phyloP scores from a whole-genome alignment of 1,140 invertebrate species.

The Temnothorax longispinosus region DNA sequence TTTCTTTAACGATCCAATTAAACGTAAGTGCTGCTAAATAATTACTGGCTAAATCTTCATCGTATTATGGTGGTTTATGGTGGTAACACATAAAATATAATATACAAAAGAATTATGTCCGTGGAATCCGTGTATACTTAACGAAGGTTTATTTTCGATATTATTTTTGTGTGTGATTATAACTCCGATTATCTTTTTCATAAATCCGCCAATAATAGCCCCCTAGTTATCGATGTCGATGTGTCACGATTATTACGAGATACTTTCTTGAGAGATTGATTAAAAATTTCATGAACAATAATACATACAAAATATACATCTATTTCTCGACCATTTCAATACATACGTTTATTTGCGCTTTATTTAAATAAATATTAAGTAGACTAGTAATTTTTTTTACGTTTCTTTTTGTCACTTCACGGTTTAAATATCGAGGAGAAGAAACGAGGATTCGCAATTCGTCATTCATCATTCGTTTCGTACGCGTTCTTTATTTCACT shows the following conservation, averaged over 20 bases:
- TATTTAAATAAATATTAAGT: background rate
- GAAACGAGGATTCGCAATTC: background rate
- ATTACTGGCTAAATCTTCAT: background rate
- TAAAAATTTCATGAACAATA: background rate
- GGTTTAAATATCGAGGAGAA: background rate
- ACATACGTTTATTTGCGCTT: background rate
- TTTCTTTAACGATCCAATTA: constrained; percentile 67
- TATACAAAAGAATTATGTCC: background rate
- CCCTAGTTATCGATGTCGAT: background rate
- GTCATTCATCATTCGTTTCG: background rate
- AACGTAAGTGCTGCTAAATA: constrained; percentile 57
- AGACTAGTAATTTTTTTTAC: background rate
- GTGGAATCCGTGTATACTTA: background rate
- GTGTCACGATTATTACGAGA: too few relatives aligned
- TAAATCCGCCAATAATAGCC: background rate
- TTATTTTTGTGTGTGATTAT: background rate
- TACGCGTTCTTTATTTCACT: background rate
- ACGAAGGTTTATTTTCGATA: background rate
- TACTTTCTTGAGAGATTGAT: background rate
- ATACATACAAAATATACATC: background rate
- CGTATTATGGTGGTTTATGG: background rate
- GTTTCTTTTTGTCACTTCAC: background rate
- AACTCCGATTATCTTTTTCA: background rate
- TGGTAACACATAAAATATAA: constrained; percentile 4
- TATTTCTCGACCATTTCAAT: background rate